phyloP scores from a whole-genome alignment of 2,797 vertebrate species.

The Poecilia velifera region DNA sequence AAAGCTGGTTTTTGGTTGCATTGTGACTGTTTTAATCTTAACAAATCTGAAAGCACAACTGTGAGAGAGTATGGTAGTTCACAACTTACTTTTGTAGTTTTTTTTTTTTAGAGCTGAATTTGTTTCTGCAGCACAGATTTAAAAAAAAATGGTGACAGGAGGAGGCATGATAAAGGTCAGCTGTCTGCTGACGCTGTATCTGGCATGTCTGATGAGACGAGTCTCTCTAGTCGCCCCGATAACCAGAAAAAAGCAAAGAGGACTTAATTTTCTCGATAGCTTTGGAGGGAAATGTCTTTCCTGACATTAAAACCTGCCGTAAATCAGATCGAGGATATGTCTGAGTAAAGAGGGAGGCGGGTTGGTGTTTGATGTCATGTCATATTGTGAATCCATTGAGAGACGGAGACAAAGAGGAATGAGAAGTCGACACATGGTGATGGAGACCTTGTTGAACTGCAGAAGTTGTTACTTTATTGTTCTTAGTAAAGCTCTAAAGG shows the following conservation, averaged over 20 bases:
- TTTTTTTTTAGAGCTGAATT: not conserved
- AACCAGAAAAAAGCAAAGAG: not conserved
- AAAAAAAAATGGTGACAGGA: not conserved
- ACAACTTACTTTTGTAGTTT: not conserved
- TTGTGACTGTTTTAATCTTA: not conserved
- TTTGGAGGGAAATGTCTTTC: not conserved
- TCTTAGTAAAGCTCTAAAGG: not conserved
- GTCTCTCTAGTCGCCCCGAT: not conserved
- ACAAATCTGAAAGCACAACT: not conserved
- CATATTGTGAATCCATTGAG: not conserved
- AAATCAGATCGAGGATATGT: not conserved
- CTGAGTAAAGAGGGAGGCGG: not conserved
- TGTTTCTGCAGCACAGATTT: not conserved
- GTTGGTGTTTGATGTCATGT: not conserved
- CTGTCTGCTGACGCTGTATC: not conserved
- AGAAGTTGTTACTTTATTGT: too few relatives aligned
- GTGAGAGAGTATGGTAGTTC: not conserved
- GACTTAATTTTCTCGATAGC: not conserved
- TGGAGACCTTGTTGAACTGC: not conserved
- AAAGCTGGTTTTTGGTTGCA: not conserved
- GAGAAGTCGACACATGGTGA: not conserved
- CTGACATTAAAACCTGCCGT: not conserved
- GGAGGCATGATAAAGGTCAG: not conserved
- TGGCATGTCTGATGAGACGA: not conserved
- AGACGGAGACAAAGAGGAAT: not conserved